Conservation (phyloP, 2,888 invertebrate genomes). For the Cordilura impudica region DNA sequence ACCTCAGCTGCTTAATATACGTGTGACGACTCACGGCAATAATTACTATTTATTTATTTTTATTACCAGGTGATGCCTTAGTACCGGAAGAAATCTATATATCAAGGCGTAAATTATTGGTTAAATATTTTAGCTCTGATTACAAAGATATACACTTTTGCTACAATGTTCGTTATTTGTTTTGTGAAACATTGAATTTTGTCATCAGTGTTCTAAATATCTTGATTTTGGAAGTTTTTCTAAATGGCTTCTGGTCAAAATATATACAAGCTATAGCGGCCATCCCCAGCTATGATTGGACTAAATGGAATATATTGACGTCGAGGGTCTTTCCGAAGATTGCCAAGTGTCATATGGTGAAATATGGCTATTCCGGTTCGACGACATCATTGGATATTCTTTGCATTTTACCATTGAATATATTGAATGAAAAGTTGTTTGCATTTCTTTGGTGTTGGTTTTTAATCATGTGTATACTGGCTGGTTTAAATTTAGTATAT, state of each 20-base stretch:
- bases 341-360: conserved; percentile 93
- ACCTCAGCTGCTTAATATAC: background rate
- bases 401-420: conserved; percentile 87
- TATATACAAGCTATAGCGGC: conserved; percentile 71
- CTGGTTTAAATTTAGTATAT: conserved; percentile 83
- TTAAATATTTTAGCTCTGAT: conserved; percentile 71
- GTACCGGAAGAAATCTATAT: conserved; percentile 66
- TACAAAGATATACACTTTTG: conserved; percentile 73
- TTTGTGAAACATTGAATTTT: conserved; percentile 87
- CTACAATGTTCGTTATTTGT: conserved; percentile 83
- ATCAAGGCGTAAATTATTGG: conserved; percentile 67
- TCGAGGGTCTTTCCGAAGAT: conserved; percentile 80
- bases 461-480: conserved; percentile 81
- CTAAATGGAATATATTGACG: conserved; percentile 73
- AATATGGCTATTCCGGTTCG: conserved; percentile 90
- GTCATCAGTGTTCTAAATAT: conserved; percentile 81
- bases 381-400: conserved; percentile 88
- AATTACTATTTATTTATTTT: background rate
- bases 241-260: conserved; percentile 74
- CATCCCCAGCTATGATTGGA: conserved; percentile 72
- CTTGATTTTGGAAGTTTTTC: conserved; percentile 71
- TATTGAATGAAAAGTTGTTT: conserved; percentile 89
- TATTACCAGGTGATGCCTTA: conserved; percentile 66
- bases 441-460: conserved; percentile 88
- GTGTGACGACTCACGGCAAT: background rate